phyloP scores from a whole-genome alignment of 2,797 vertebrate species.

The Hypotaenidia okinawae region DNA sequence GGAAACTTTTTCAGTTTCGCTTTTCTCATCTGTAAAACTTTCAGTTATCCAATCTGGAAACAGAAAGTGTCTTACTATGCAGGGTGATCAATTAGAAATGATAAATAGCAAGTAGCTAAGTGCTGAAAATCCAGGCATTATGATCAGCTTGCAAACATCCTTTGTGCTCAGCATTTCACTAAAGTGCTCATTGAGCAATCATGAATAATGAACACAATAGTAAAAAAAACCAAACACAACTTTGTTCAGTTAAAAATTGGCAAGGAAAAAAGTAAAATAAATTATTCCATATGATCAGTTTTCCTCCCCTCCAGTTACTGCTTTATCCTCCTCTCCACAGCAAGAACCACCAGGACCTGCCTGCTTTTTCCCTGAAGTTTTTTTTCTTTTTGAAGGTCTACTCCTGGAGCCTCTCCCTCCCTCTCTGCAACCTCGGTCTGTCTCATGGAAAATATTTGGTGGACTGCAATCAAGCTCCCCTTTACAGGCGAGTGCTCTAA shows the following conservation, averaged over 20 bases:
- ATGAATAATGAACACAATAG: slow-evolving; percentile 49
- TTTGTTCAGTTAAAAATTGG: slow-evolving; percentile 44
- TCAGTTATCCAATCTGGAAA: not conserved
- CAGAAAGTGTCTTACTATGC: not conserved
- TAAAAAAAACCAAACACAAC: not conserved
- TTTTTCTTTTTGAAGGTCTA: not conserved
- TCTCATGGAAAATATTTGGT: not conserved
- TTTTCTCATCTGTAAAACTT: not conserved
- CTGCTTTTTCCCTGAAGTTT: not conserved
- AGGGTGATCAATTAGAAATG: slow-evolving; percentile 19
- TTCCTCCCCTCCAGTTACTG: slow-evolving; percentile 42
- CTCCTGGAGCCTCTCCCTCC: not conserved
- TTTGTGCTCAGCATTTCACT: slow-evolving; percentile 31
- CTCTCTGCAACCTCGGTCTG: not conserved
- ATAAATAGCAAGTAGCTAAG: slow-evolving; percentile 42
- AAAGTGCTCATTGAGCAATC: slow-evolving; percentile 36
- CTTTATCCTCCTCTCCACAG: slow-evolving; percentile 40
- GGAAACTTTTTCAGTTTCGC: not conserved
- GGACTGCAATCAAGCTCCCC: not conserved
- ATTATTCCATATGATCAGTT: slow-evolving; percentile 62
- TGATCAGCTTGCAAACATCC: slow-evolving; percentile 46
- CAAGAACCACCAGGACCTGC: not conserved
- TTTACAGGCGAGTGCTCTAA: not conserved
- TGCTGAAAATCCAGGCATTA: slow-evolving; percentile 45
- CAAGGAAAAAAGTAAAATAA: slow-evolving; percentile 46